Conservation (phyloP, 2,797 vertebrate species). For the Gallinago nigripennis region DNA sequence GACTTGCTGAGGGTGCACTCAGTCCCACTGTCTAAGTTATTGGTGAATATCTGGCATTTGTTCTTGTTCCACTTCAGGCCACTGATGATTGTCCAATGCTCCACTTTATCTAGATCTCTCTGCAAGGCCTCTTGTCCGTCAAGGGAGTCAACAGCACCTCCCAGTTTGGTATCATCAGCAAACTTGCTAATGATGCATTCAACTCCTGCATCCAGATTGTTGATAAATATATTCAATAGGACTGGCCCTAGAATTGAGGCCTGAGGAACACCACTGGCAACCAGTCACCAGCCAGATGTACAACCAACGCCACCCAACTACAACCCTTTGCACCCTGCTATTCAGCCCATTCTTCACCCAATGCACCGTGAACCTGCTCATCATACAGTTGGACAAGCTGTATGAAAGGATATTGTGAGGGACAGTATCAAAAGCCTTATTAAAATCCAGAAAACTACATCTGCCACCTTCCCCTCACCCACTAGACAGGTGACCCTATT, state of each 20-base stretch:
- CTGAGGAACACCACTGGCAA: fast-evolving
- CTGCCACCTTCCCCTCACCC: not conserved
- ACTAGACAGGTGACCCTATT: not conserved
- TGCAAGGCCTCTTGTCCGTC: not conserved
- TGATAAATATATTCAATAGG: not conserved
- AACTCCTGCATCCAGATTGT: not conserved
- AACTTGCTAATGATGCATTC: not conserved
- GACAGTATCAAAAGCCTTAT: not conserved
- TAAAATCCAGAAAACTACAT: not conserved
- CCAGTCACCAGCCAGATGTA: fast-evolving
- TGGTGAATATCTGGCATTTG: not conserved
- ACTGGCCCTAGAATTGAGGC: not conserved
- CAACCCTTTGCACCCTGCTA: not conserved
- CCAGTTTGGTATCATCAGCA: not conserved
- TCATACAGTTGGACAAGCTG: not conserved
- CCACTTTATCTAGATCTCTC: not conserved
- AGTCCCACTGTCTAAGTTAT: not conserved
- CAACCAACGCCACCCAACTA: not conserved
- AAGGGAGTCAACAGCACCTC: not conserved
- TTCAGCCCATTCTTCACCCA: not conserved
- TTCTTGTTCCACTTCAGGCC: not conserved
- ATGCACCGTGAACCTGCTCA: fast-evolving
- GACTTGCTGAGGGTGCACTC: not conserved
- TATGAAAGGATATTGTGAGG: not conserved
- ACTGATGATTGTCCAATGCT: not conserved